Conservation (phyloP, 2,113 vertebrate species). For the Tyto alba region DNA sequence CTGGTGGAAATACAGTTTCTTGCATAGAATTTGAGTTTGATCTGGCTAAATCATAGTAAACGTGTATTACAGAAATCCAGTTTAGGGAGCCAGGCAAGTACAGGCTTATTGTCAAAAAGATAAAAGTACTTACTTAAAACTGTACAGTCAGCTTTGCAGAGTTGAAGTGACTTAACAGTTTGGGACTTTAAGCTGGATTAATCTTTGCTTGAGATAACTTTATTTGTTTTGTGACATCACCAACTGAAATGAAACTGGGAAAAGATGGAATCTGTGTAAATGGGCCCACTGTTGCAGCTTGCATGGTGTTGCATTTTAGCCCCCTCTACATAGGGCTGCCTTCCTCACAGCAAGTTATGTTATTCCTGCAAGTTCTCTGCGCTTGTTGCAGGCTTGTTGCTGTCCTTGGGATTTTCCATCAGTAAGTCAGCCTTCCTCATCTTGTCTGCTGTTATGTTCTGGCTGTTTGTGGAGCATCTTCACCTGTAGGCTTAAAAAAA, state of each 20-base stretch:
- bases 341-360: neutral
- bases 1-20: neutral
- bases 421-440: neutral
- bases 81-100: neutral
- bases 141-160: neutral
- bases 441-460: neutral
- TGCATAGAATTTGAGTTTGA: neutral
- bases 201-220: neutral
- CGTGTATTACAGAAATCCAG: neutral
- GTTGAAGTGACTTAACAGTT: neutral
- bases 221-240: neutral
- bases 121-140: neutral
- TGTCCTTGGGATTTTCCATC: neutral
- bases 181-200: neutral
- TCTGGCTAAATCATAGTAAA: neutral
- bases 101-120: neutral
- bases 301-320: neutral
- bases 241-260: neutral
- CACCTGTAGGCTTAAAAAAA: neutral
- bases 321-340: fast-evolving
- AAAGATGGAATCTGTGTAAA: neutral
- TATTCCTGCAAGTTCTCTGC: neutral
- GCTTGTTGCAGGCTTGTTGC: neutral
- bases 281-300: neutral
- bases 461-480: neutral